phyloP scores from a whole-genome alignment of 2,888 invertebrate genomes.

The Ischnura elegans region DNA sequence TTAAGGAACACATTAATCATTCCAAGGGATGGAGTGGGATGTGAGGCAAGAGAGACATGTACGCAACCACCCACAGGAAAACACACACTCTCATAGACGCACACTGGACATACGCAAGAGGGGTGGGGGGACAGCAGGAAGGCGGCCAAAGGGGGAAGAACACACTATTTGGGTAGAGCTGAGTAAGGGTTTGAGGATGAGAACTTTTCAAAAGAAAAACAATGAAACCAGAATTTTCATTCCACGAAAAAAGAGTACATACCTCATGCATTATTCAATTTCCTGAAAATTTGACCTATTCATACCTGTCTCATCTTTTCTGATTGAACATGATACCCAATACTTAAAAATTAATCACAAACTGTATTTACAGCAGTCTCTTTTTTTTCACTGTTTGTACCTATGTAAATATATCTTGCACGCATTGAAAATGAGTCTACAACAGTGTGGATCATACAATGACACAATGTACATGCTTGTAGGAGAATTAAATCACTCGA shows the following conservation, averaged over 20 bases:
- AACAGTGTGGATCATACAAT: slow-evolving; percentile 13
- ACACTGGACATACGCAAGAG: no score
- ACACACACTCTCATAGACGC: no score
- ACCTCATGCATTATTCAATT: background rate
- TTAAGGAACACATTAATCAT: slow-evolving; percentile 48
- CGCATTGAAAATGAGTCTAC: slow-evolving; percentile 45
- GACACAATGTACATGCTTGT: background rate
- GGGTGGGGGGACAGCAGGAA: background rate
- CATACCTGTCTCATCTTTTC: background rate
- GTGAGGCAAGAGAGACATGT: slow-evolving; percentile 16
- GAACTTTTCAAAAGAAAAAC: background rate
- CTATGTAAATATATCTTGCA: slow-evolving; percentile 63
- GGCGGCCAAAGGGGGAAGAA: background rate
- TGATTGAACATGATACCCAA: slow-evolving; percentile 21
- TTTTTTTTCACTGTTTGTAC: background rate
- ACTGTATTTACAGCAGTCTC: slow-evolving; percentile 45
- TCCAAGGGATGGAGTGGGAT: slow-evolving; percentile 23
- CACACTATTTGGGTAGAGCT: background rate
- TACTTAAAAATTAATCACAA: slow-evolving; percentile 64
- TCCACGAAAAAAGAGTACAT: background rate
- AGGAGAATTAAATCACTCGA: background rate
- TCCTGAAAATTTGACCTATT: background rate
- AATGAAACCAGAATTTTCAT: background rate
- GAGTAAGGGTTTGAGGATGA: background rate
- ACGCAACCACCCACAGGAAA: background rate